A percentile compares a stretch with the other conserved stretches of the same genome.
Evolutionary conservation across 2,113 vertebrate genomes (phyloP).

Genomic region (Arvicanthis niloticus): DNA sequence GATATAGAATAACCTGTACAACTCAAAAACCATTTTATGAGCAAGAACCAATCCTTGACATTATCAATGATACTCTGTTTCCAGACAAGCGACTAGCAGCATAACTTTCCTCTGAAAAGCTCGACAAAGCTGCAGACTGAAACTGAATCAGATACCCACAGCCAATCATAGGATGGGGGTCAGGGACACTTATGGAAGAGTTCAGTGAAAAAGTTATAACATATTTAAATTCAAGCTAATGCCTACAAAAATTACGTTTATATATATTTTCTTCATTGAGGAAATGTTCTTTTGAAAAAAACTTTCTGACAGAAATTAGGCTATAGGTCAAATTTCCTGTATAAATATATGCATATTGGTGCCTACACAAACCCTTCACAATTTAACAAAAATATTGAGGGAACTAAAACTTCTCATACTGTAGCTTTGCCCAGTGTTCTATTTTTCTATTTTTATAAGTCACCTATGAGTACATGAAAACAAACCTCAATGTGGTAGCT

Average conservation of each 20-base stretch:
- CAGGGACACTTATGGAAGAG: no score
- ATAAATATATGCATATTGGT: slow-evolving; percentile 1
- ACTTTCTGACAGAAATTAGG: not conserved
- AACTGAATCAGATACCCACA: no score
- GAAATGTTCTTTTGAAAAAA: not conserved
- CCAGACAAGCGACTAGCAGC: no score
- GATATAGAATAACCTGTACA: no score
- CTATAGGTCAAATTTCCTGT: not conserved
- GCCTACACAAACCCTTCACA: not conserved
- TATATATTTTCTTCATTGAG: not conserved
- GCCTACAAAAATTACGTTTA: slow-evolving; percentile 22
- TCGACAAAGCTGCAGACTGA: no score
- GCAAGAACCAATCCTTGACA: no score
- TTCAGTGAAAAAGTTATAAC: not conserved
- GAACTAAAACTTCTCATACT: not conserved
- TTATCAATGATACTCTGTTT: no score
- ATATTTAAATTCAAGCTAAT: not conserved
- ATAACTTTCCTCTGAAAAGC: no score
- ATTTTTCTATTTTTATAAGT: not conserved
- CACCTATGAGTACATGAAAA: not conserved
- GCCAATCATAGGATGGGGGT: no score
- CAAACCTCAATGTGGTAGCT: not conserved
- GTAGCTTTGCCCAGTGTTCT: not conserved
- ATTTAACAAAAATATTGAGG: not conserved
- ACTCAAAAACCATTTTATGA: no score